phyloP scores from a whole-genome alignment of 2,888 invertebrate genomes.

The Hirtodrosophila alboralis region DNA sequence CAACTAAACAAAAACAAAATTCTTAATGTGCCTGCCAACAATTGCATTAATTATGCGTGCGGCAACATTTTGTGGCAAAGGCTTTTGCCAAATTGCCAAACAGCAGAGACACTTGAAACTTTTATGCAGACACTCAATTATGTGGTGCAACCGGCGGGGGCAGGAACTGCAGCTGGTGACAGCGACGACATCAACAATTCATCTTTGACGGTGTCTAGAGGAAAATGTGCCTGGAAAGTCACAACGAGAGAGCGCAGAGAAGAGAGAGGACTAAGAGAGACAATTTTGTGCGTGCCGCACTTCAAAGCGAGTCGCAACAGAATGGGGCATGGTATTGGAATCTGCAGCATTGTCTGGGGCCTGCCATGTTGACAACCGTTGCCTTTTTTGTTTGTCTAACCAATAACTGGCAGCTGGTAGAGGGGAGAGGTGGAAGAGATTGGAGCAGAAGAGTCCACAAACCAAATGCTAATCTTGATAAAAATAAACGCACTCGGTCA shows the following conservation, averaged over 20 bases:
- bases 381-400: conserved; percentile 65
- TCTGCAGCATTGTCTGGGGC: conserved; percentile 51
- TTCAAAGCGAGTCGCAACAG: conserved; percentile 51
- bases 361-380: conserved; percentile 29
- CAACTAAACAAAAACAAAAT: conserved; percentile 29
- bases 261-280: conserved; percentile 1
- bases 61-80: conserved; percentile 58
- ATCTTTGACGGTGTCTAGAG: conserved; percentile 53
- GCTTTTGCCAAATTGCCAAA: conserved; percentile 60
- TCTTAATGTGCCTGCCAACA: conserved; percentile 51
- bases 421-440: background rate
- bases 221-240: conserved; percentile 21
- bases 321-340: conserved; percentile 52
- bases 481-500: conserved; percentile 77
- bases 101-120: conserved; percentile 46
- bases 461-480: conserved; percentile 77
- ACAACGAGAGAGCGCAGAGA: conserved; percentile 5
- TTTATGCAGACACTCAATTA: conserved; percentile 64
- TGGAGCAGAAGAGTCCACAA: background rate
- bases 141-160: conserved; percentile 27
- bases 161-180: conserved; percentile 23
- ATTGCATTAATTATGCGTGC: conserved; percentile 77
- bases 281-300: conserved; percentile 74
- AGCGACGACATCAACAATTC: conserved; percentile 67
- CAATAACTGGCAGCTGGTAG: conserved; percentile 51